Conservation (phyloP, 2,113 vertebrate genomes). For the Sylvietta virens region DNA sequence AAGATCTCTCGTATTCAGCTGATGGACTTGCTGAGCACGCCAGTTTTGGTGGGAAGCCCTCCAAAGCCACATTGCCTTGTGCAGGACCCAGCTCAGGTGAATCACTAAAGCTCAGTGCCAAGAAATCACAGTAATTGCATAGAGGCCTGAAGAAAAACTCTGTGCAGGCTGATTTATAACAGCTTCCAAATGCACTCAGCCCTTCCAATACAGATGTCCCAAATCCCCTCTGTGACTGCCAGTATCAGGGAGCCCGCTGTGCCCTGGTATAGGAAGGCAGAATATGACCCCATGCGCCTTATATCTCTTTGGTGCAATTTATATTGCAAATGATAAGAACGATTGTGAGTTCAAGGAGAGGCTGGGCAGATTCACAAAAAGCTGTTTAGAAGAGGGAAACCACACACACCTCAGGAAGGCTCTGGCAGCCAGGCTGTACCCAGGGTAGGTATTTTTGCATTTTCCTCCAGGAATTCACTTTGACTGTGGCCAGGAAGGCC, state of each 20-base stretch:
- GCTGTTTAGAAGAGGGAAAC: not conserved
- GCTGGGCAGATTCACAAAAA: not conserved
- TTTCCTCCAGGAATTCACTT: not conserved
- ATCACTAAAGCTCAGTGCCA: not conserved
- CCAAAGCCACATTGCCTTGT: not conserved
- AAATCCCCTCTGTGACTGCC: not conserved
- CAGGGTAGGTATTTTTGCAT: not conserved
- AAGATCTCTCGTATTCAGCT: not conserved
- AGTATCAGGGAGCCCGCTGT: rapidly evolving
- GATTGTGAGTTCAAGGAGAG: not conserved
- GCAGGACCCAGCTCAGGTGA: constrained; percentile 42
- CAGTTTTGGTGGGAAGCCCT: not conserved
- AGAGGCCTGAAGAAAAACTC: not conserved
- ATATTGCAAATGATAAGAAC: not conserved
- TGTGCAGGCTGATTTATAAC: not conserved
- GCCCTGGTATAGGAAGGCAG: not conserved
- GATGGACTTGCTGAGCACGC: not conserved
- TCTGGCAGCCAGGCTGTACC: not conserved
- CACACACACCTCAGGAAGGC: not conserved
- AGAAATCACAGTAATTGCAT: not conserved
- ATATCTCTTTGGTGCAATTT: not conserved
- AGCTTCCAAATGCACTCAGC: not conserved
- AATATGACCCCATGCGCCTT: rapidly evolving
- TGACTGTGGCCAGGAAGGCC: not conserved
- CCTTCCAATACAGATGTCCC: not conserved